These are phyloP conservation scores for Conus ventricosus DNA, from an alignment of 1,140 invertebrate species.

Conservation along the genomic window DNA sequence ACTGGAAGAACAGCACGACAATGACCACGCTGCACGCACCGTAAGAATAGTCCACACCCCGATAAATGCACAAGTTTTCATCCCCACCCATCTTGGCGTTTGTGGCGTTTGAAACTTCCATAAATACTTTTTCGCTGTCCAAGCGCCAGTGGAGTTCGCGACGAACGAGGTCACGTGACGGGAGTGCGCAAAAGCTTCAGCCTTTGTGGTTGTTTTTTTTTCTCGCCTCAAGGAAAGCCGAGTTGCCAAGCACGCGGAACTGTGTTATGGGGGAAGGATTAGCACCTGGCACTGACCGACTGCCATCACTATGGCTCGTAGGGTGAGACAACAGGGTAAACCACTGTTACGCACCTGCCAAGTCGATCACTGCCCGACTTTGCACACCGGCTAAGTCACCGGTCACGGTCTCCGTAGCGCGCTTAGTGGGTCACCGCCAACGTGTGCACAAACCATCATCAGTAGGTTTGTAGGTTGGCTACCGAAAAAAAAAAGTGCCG, in stretches of 20 bases:
- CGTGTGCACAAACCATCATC: too few species aligned
- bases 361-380: too few species aligned
- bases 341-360: too few species aligned
- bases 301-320: background rate
- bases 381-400: too few species aligned
- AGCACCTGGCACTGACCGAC: background rate
- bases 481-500: too few species aligned
- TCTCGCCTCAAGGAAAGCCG: background rate
- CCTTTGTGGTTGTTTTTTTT: background rate
- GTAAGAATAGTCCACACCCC: background rate
- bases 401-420: too few species aligned
- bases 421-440: too few species aligned
- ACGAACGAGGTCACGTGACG: background rate
- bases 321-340: background rate
- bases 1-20: conserved; percentile 52
- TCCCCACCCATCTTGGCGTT: background rate
- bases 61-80: background rate
- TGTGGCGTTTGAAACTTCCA: conserved; percentile 8
- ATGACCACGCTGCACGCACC: conserved; percentile 43
- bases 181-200: background rate
- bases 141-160: background rate
- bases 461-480: too few species aligned
- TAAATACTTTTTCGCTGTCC: background rate
- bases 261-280: background rate
- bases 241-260: conserved; percentile 16